Conservation (phyloP, 1,140 invertebrate genomes). For the Coelopa frigida region DNA sequence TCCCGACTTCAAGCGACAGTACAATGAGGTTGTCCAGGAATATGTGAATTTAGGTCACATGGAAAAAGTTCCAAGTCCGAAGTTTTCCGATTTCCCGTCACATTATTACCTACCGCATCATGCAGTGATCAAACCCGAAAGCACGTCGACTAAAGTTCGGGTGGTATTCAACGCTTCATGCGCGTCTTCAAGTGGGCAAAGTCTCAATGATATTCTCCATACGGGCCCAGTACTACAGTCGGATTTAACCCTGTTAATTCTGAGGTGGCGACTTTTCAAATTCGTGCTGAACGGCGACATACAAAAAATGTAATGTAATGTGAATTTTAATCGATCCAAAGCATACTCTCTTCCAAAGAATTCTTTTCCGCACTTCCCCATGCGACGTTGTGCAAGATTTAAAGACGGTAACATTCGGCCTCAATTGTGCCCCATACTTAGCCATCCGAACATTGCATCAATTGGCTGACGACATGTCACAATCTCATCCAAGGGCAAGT, state of each 20-base stretch:
- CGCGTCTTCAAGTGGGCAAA: conserved; percentile 14
- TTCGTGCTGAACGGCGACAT: conserved; percentile 31
- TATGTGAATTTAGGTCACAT: conserved; percentile 27
- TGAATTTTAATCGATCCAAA: conserved; percentile 20
- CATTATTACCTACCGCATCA: conserved; percentile 28
- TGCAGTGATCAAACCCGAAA: conserved; percentile 17
- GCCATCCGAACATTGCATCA: no score
- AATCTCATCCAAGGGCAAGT: no score
- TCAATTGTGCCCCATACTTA: no score
- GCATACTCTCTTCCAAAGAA: conserved; percentile 22
- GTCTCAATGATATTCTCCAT: conserved; percentile 16
- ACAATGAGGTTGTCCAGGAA: conserved; percentile 17
- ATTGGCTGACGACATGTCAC: no score
- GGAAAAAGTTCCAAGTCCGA: conserved; percentile 17
- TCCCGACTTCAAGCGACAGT: conserved; percentile 11
- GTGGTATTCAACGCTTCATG: conserved; percentile 21
- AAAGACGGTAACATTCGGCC: no score
- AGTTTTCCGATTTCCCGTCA: conserved; percentile 5
- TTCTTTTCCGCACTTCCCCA: conserved; percentile 25
- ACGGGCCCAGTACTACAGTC: conserved; percentile 13
- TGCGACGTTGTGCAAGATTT: no score
- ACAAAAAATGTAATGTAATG: conserved; percentile 33
- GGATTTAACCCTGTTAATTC: conserved; percentile 1
- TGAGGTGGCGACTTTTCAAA: conserved; percentile 10
- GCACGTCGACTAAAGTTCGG: conserved; percentile 18